Percentiles rank a stretch among this genome's conserved stretches.
Conservation (phyloP, 2,888 invertebrate genomes). For the Diarsia rubi region DNA sequence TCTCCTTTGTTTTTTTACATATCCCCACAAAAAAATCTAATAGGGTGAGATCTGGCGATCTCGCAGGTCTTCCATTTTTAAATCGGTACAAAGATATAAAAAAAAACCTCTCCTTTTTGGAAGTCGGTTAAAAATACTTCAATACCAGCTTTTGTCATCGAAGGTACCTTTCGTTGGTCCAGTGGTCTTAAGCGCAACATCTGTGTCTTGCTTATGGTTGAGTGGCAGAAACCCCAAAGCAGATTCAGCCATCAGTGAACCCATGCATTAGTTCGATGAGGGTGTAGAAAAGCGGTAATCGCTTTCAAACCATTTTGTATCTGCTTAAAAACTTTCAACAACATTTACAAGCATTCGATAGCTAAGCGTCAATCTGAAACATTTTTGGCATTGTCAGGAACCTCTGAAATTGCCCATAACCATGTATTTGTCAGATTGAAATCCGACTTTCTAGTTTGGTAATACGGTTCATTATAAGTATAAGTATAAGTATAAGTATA, state of each 20-base stretch:
- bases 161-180: no score
- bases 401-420: neutral
- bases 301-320: neutral
- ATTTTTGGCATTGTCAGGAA: neutral
- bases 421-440: neutral
- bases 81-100: no score
- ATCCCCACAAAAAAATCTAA: no score
- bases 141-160: no score
- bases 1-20: no score
- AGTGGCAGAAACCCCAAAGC: neutral
- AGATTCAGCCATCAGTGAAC: neutral
- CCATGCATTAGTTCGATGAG: neutral
- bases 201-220: no score
- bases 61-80: no score
- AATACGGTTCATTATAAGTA: constrained; percentile 9
- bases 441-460: neutral
- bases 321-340: neutral
- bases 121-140: no score
- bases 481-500: no score
- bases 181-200: no score
- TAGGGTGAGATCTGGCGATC: no score
- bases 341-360: neutral
- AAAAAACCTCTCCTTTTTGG: no score
- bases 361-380: neutral
- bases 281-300: neutral